Evolutionary conservation across 2,113 vertebrate species (phyloP).

Genomic region (Vanacampus margaritifer): DNA sequence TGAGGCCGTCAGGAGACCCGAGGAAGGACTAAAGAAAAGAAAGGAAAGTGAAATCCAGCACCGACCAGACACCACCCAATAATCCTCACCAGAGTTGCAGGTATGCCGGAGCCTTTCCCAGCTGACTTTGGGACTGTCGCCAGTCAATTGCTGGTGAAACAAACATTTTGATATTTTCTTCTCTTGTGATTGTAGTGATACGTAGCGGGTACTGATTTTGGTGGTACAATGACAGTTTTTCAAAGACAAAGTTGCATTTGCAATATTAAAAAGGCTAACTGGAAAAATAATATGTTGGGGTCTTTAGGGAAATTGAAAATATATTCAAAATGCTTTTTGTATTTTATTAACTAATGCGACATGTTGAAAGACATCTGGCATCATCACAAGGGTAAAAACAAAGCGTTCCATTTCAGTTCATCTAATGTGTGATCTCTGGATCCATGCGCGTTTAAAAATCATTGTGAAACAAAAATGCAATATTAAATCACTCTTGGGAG

Average conservation of each 20-base stretch:
- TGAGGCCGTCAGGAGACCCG: too few species aligned
- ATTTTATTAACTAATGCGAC: not conserved
- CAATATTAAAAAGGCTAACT: not conserved
- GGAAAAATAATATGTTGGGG: too few species aligned
- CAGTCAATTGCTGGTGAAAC: too few species aligned
- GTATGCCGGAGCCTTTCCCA: too few species aligned
- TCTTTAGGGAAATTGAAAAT: too few species aligned
- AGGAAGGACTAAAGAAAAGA: too few species aligned
- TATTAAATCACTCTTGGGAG: slow-evolving; percentile 34
- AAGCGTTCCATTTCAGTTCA: slow-evolving; percentile 1
- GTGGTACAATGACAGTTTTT: slow-evolving; percentile 14
- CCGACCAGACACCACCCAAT: too few species aligned
- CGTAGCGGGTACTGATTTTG: slow-evolving; percentile 25
- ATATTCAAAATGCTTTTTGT: too few species aligned
- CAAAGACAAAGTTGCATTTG: slow-evolving; percentile 23
- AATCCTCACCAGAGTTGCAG: not conserved
- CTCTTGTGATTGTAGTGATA: not conserved
- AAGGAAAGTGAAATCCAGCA: too few species aligned
- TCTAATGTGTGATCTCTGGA: slow-evolving; percentile 2
- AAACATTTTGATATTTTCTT: too few species aligned
- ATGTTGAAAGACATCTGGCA: too few species aligned
- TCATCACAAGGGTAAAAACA: not conserved
- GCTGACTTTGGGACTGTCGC: too few species aligned
- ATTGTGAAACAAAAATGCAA: slow-evolving; percentile 35
- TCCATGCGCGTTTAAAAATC: slow-evolving; percentile 11